Base-by-base conservation (phyloP, 2,797 vertebrate species). In the Psittacula echo region DNA sequence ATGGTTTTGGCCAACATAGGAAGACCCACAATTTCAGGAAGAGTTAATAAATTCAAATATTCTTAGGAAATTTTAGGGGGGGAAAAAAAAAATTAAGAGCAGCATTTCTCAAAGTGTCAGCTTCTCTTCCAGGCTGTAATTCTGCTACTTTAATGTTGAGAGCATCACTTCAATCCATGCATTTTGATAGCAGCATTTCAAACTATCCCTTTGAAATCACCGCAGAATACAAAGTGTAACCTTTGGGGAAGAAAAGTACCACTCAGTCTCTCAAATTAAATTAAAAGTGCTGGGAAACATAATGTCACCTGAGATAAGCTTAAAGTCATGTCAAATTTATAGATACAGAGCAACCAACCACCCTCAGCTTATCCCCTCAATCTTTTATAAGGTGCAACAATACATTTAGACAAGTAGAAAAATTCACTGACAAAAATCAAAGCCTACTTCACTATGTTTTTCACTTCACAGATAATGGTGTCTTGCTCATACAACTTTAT, bases 341-440 rank as follows among this genome's bases (percentile, higher is more conserved):
- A 87, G 76, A 47, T 51, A 72, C 41, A 87, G 76, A 66, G 66
- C 65, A 83, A 68, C 18, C 66, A 84, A 77, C 48, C 24, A 70
- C 32, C n/a, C 54, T 76, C n/a, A 78, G 47, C 50, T 91, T 54
- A 76, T 29, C 51, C 47, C 70, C 23, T 64, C 83, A 41, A 85
- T 48, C 64, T 81, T 94, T 84, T 51, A 67, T 53, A 41, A 78
- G 64, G 34, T 74, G 47, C 48, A 76, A 67, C 39, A 71, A 61
- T 67, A 75, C 56, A 65, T 85, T 81, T 14, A 87, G 74, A 90
- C 76, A 56, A 64, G 44, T n/a, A 60, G 53, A 68, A 90, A 78
- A 88, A 81, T 22, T 68, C 67, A 66, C 20, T 62, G 47, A 64
- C 44, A 87, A 87, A 93, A 88, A 87, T 84, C 85, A 84, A 89